Percentiles rank a stretch among this genome's conserved stretches.
Evolutionary conservation across 2,113 vertebrate genomes (phyloP).

Genomic region (Sprattus sprattus): DNA sequence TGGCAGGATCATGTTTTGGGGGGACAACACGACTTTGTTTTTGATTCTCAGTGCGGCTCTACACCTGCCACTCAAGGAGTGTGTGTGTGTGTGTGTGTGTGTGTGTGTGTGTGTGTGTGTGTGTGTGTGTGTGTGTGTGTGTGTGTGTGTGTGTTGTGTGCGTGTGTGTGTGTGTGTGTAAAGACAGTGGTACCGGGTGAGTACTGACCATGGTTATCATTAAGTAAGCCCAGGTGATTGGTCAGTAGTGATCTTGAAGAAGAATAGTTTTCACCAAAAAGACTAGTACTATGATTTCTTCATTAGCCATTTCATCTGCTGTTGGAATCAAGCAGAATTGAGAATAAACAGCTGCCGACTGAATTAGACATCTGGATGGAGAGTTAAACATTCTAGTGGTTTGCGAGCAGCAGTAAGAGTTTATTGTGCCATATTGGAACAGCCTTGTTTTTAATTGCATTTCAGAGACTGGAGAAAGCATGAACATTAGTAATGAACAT

Average conservation of each 20-base stretch:
- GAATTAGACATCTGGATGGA: slow-evolving; percentile 46
- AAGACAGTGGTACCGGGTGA: neutral
- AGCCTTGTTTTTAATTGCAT: slow-evolving; percentile 15
- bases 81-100: slow-evolving; percentile 18
- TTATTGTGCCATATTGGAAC: slow-evolving; percentile 9
- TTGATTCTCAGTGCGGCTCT: slow-evolving; percentile 26
- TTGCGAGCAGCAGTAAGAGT: neutral
- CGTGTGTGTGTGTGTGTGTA: slow-evolving; percentile 24
- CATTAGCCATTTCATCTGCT: neutral
- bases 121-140: neutral
- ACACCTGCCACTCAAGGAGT: slow-evolving; percentile 38
- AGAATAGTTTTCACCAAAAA: neutral
- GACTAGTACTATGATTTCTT: neutral
- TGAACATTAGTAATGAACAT: neutral
- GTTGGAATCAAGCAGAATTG: neutral
- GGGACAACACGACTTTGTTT: slow-evolving; percentile 37
- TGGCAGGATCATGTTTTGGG: slow-evolving; percentile 64
- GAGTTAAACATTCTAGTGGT: neutral
- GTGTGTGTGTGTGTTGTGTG: slow-evolving; percentile 12
- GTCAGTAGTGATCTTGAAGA: neutral
- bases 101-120: slow-evolving; percentile 7
- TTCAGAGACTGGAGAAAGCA: neutral
- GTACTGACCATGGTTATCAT: neutral
- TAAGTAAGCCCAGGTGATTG: neutral
- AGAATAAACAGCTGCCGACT: slow-evolving; percentile 49